phyloP scores from a whole-genome alignment of 2,797 vertebrate species.

The Nyctibius grandis region DNA sequence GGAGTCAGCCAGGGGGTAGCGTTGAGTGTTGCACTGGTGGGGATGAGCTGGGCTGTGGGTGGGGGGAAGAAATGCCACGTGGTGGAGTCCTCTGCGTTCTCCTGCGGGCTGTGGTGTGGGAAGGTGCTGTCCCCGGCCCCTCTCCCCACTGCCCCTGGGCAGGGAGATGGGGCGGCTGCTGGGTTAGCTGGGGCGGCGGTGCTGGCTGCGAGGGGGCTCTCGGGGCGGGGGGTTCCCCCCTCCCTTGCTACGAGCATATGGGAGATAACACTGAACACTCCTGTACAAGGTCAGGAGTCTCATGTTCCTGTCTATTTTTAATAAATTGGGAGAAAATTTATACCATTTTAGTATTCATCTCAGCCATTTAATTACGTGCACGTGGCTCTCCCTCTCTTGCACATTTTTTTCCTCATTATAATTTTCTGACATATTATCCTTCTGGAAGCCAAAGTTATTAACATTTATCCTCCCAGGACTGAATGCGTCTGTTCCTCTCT shows the following conservation, averaged over 20 bases:
- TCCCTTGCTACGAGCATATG: background rate
- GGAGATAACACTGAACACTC: background rate
- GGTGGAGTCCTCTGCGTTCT: background rate
- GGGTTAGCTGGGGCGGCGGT: background rate
- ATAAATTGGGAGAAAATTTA: background rate
- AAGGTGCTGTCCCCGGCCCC: background rate
- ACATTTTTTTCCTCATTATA: fast-evolving
- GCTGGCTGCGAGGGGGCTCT: background rate
- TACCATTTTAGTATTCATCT: background rate
- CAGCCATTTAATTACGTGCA: background rate
- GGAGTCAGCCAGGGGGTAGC: background rate
- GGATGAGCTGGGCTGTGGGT: background rate
- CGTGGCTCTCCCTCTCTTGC: background rate
- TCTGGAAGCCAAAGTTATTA: background rate
- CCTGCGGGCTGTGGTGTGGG: fast-evolving
- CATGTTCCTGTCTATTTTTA: background rate
- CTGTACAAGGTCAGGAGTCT: background rate
- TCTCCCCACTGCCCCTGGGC: background rate
- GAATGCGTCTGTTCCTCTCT: background rate
- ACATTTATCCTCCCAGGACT: background rate
- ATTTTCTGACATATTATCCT: background rate
- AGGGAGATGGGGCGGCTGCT: background rate
- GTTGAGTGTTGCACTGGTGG: background rate
- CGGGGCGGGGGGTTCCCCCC: background rate
- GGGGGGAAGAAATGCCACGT: fast-evolving